These are phyloP conservation scores for Ceratotherium simum DNA, from an alignment of 2,113 vertebrate species.

Conservation along the genomic window DNA sequence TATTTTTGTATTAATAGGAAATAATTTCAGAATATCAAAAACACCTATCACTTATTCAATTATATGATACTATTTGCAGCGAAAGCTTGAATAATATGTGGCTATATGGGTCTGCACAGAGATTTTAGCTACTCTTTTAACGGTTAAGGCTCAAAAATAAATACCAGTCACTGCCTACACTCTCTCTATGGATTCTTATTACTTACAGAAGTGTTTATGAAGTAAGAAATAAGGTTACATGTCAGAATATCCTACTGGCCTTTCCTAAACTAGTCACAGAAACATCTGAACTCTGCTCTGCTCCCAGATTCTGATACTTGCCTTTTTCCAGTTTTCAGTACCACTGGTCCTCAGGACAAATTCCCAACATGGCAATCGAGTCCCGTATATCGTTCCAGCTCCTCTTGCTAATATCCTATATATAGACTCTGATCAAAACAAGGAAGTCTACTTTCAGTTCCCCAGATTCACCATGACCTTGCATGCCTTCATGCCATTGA, in stretches of 20 bases:
- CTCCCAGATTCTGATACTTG: conserved; percentile 19
- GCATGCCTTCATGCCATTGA: background rate
- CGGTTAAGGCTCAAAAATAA: background rate
- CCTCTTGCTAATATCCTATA: conserved; percentile 53
- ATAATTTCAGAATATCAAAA: conserved; percentile 38
- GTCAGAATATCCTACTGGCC: background rate
- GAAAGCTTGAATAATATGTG: background rate
- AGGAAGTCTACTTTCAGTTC: background rate
- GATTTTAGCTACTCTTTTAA: background rate
- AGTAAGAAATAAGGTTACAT: background rate
- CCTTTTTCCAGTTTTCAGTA: conserved; percentile 21
- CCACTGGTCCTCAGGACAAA: background rate
- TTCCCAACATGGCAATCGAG: background rate
- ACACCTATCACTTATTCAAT: background rate
- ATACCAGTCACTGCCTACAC: background rate
- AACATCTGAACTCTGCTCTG: background rate
- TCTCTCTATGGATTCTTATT: background rate
- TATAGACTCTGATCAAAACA: conserved; percentile 63
- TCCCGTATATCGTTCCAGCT: background rate
- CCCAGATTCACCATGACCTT: conserved; percentile 33
- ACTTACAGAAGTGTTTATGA: background rate
- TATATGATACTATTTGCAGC: background rate
- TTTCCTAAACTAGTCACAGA: background rate
- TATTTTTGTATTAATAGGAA: background rate
- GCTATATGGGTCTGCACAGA: background rate